Evolutionary conservation across 2,888 invertebrate species (phyloP), one percentile per base, ranked within the genome.

Genomic region (Acleris cristana): DNA sequence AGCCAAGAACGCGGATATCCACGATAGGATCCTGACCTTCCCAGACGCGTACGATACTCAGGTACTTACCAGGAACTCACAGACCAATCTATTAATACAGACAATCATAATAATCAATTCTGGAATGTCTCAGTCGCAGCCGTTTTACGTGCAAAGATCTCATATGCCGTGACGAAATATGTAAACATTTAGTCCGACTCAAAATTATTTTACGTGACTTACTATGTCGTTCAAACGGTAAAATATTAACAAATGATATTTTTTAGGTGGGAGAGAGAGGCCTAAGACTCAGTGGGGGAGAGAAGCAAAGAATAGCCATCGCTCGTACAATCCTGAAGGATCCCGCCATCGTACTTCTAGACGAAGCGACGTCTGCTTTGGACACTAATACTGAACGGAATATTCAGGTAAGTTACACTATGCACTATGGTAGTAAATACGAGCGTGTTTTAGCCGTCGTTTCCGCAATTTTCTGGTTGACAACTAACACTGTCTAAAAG

Each of bases 291-390:
- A 99, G 99, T 83, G 99, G 99, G 2, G 99, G 99, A 2, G 99
- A 99, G 85, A 99, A 99, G 81, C 99, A 99, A 85, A 94, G 99
- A 73, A 98, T 99, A 66, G 99, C 99, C 0, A 99, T 99, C 72
- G 99, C 99, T 0, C 93, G 99, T 71, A 99, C 99, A 0, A 94
- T 99, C 26, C 93, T 99, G 26, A 99, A 99, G 86, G 94, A 97
- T 3, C 99, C 99, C 0, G 94, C 95, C 48, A 96, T 99, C 70
- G 97, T 99, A 12, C 91, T 99, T 4, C 89, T 99, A 10, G 99
- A 99, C 85, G 99, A 99, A 91, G 99, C 98, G 2, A 98, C 98
- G 0, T 98, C 98, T 63, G 98, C 99, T 0, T 92, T 99, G 45
- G 99, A 99, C 83, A 99, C 99, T 0, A 96, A 98, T 79, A 99